Percentiles rank a stretch among this genome's conserved stretches.
These are phyloP conservation scores for Brachionus paranguensis DNA, from an alignment of 1,140 invertebrate species.

Conservation along the genomic window DNA sequence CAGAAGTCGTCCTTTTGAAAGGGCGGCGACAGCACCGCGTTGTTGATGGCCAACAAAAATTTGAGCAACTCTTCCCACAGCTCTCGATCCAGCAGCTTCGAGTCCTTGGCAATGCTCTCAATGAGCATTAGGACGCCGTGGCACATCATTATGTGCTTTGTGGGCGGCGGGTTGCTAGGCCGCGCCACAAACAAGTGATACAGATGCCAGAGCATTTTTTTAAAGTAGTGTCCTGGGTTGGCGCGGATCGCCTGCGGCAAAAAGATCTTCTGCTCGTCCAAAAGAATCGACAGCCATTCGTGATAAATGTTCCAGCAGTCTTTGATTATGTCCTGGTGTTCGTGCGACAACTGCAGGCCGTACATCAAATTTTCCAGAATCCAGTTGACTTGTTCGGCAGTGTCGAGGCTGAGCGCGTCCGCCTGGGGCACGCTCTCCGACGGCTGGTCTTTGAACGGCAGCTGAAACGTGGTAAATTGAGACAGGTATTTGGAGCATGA, in stretches of 20 bases:
- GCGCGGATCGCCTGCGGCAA: constrained; percentile 78
- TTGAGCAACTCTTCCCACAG: constrained; percentile 84
- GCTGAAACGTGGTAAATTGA: constrained; percentile 35
- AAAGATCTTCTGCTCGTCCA: constrained; percentile 64
- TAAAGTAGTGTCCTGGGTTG: constrained; percentile 81
- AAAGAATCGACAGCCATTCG: constrained; percentile 83
- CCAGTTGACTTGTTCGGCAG: constrained; percentile 29
- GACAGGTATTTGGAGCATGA: constrained; percentile 34
- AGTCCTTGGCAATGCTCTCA: constrained; percentile 74
- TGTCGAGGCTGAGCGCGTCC: background rate
- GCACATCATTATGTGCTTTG: constrained; percentile 86
- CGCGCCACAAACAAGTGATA: constrained; percentile 92
- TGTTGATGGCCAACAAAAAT: constrained; percentile 84
- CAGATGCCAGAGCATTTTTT: constrained; percentile 83
- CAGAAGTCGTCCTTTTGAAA: constrained; percentile 84
- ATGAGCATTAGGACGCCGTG: constrained; percentile 83
- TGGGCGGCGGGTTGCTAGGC: constrained; percentile 62
- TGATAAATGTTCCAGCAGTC: constrained; percentile 95
- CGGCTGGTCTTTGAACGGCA: constrained; percentile 20
- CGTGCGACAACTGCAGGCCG: constrained; percentile 78
- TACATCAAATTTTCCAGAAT: constrained; percentile 70
- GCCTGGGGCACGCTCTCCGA: background rate
- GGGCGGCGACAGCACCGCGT: constrained; percentile 81
- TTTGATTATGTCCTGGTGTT: constrained; percentile 83
- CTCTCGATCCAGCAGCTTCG: constrained; percentile 69